Conservation (phyloP, 2,113 vertebrate species). For the Tragelaphus imberbis region DNA sequence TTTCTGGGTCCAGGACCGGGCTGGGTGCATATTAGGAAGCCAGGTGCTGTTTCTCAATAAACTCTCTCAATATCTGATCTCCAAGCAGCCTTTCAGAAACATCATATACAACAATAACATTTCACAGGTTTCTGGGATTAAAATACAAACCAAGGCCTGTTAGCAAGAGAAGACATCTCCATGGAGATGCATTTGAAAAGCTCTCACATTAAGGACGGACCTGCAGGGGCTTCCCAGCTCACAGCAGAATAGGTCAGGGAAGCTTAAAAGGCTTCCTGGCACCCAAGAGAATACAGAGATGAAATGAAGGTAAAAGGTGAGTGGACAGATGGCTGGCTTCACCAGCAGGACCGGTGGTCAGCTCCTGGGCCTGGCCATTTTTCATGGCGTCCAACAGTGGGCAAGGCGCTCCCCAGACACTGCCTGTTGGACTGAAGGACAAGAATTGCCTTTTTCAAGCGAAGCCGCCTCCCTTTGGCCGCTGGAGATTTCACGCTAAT, state of each 20-base stretch:
- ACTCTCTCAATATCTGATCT: neutral
- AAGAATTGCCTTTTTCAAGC: neutral
- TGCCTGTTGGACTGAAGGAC: neutral
- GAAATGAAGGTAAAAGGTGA: neutral
- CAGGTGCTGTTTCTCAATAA: neutral
- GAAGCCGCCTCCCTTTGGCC: neutral
- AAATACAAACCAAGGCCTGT: constrained; percentile 30
- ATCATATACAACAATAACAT: constrained; percentile 2
- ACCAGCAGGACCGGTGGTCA: neutral
- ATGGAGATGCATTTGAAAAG: constrained; percentile 47
- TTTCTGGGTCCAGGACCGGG: neutral
- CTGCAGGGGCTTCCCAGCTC: neutral
- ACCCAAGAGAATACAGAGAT: neutral
- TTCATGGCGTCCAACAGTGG: neutral
- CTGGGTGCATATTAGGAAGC: neutral
- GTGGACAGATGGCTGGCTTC: neutral
- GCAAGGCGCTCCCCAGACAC: neutral
- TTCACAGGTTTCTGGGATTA: constrained; percentile 15
- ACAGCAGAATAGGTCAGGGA: neutral
- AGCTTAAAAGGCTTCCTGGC: neutral
- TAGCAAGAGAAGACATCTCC: constrained; percentile 44
- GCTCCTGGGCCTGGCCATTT: neutral
- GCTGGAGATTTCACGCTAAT: neutral
- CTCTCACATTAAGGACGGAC: neutral
- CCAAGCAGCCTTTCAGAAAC: neutral